Evolutionary conservation across 2,113 vertebrate species (phyloP).

Genomic region (Loxodonta africana): DNA sequence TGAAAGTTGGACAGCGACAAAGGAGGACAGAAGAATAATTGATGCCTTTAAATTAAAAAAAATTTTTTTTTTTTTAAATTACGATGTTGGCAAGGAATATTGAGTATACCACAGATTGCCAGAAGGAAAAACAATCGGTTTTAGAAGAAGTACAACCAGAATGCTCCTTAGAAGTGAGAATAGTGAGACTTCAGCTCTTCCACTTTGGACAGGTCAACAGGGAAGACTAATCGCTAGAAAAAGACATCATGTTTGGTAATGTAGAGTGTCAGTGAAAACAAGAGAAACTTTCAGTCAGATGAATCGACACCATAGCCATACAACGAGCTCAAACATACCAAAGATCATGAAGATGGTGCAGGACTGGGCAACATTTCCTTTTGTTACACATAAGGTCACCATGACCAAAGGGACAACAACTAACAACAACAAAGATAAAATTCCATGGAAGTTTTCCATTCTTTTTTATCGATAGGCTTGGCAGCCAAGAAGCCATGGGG

Average conservation of each 20-base stretch:
- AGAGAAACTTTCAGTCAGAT: not conserved
- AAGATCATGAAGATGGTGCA: not conserved
- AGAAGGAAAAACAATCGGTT: not conserved
- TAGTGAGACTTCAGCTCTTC: not conserved
- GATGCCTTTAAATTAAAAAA: not conserved
- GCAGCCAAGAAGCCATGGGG: not conserved
- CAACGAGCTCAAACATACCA: not conserved
- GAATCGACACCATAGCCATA: not conserved
- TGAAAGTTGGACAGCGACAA: not conserved
- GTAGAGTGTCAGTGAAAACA: not conserved
- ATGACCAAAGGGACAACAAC: not conserved
- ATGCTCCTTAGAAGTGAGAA: not conserved
- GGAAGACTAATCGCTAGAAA: not conserved
- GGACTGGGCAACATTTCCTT: not conserved
- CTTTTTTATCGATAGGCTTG: not conserved
- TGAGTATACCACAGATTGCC: not conserved
- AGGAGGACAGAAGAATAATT: not conserved
- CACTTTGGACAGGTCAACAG: not conserved
- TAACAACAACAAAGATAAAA: not conserved
- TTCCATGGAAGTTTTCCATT: not conserved
- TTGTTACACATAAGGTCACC: not conserved
- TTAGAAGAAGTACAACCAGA: not conserved
- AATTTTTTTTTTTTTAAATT: not conserved
- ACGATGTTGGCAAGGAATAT: not conserved
- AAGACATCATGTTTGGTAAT: not conserved